Base-by-base conservation (phyloP, 2,113 vertebrate genomes). In the Cinclus mexicanus region DNA sequence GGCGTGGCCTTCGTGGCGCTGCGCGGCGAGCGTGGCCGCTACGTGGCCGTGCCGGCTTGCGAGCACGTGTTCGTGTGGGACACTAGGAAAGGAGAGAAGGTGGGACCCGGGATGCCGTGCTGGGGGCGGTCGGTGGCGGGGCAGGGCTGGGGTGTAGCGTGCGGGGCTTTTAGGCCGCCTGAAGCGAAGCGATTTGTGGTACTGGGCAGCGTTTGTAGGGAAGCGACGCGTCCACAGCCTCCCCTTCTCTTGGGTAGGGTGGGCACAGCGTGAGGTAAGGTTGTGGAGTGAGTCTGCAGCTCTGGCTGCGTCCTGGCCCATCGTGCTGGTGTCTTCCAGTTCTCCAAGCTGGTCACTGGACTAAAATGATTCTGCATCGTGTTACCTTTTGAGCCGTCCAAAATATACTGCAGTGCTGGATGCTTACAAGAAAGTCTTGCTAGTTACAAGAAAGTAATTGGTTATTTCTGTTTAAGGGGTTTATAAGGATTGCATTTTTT, bases 11-110 rank as follows among this genome's bases (percentile, higher is more conserved):
- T 98, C 49, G 99, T 99, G 92, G 98, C 97, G 6, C 98, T 99
- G 59, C 98, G 98, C 23, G 99, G 98, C 6, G 99, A 99, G 96
- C 98, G 92, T 85, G 99, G 98, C 7, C 99, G 99, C 69, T 98
- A 98, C 14, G 98, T 99, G 35, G 99, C 99, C 2, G 99, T 98
- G 42, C 98, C 98, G 5, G 99, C 99, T 25, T 99, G 99, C 31
- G 99, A 99, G 67, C 99, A 99, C 26, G 99, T 99, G 67, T 99
- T 99, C 92, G 98, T 99, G 94, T 99, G 99, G 99, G 99, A 99
- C 67, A 95, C 98, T 12, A 97, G 99, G 26, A 99, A 99, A 96
- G 99, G 98, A 50, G 99, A 99, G 95, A 99, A 99, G 99, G 99
- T 99, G 60, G 88, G 80, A 35, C 2, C 11, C 56, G 68, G 25